phyloP scores from a whole-genome alignment of 2,797 vertebrate species.

The Eurystomus glaucurus region DNA sequence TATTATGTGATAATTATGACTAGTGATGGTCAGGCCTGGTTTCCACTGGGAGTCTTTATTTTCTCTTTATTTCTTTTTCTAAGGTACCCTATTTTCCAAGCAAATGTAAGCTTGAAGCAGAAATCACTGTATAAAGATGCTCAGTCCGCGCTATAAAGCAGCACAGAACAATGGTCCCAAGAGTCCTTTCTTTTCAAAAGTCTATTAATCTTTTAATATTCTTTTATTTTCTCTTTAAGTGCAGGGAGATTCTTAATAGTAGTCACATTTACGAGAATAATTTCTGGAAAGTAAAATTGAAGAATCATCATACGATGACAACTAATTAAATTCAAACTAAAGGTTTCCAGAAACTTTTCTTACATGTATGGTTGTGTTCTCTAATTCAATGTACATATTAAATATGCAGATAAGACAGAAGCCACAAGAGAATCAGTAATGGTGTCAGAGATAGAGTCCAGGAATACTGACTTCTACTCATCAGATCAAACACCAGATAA shows the following conservation, averaged over 20 bases:
- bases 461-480: neutral
- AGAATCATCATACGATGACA: neutral
- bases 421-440: neutral
- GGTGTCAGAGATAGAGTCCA: neutral
- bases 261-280: neutral
- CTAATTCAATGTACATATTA: neutral
- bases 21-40: neutral
- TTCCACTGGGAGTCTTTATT: neutral
- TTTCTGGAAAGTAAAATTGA: neutral
- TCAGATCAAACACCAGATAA: neutral
- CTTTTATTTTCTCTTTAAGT: neutral
- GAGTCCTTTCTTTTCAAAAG: neutral
- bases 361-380: accelerated
- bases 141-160: neutral
- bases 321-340: neutral
- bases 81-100: neutral
- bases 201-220: neutral
- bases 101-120: neutral
- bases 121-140: neutral
- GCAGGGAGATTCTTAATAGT: neutral
- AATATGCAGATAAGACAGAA: neutral
- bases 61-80: neutral
- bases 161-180: neutral
- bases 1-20: neutral
- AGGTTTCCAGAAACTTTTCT: neutral